A percentile compares a stretch with the other conserved stretches of the same genome.
phyloP scores from a whole-genome alignment of 2,797 vertebrate species.

The Neopelma chrysocephalum region DNA sequence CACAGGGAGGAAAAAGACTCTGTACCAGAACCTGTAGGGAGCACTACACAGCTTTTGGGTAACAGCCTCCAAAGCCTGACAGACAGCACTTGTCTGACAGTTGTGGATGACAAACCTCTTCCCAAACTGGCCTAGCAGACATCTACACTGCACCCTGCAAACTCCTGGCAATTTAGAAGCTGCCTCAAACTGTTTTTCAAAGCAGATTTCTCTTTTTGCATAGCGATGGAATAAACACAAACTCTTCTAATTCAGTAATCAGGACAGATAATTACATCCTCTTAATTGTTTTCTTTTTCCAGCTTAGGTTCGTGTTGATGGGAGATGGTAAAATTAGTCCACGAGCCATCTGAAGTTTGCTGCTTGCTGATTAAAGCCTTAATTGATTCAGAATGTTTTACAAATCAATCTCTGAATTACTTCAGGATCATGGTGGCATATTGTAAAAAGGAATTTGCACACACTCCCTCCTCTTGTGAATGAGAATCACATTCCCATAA shows the following conservation, averaged over 20 bases:
- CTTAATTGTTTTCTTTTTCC: slow-evolving; percentile 75
- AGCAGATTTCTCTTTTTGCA: slow-evolving; percentile 46
- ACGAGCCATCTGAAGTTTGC: slow-evolving; percentile 73
- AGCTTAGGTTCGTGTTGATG: slow-evolving; percentile 69
- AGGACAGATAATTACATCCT: slow-evolving; percentile 75
- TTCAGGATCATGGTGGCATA: slow-evolving; percentile 49
- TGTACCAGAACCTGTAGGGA: too few species aligned
- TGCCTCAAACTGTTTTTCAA: slow-evolving; percentile 30
- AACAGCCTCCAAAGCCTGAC: not conserved
- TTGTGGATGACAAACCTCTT: not conserved
- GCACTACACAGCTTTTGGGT: not conserved
- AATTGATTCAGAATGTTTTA: slow-evolving; percentile 78
- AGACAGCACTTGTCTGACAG: not conserved
- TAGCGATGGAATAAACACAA: slow-evolving; percentile 59
- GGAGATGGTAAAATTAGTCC: slow-evolving; percentile 75
- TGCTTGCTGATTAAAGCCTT: slow-evolving; percentile 77
- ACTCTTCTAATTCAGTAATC: slow-evolving; percentile 72
- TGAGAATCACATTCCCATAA: slow-evolving; percentile 13
- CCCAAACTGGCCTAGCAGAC: not conserved
- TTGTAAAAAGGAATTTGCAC: slow-evolving; percentile 41
- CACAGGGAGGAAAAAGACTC: not conserved
- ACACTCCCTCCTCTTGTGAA: not conserved
- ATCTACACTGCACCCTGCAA: not conserved
- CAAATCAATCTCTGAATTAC: slow-evolving; percentile 76
- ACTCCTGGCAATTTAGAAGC: not conserved